Conservation (phyloP, 2,888 invertebrate species). For the Odontocolon sp. region DNA sequence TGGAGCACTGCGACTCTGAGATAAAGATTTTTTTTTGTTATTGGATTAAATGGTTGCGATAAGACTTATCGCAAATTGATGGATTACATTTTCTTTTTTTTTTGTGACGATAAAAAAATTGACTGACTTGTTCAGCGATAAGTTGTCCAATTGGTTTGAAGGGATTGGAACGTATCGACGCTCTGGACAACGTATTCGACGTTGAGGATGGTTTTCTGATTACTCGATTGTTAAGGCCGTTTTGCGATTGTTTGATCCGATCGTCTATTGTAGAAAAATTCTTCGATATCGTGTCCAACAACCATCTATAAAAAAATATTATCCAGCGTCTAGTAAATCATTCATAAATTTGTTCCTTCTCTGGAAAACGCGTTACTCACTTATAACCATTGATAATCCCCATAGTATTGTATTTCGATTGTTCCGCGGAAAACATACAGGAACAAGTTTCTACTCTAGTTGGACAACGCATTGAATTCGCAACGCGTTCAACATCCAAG, state of each 20-base stretch:
- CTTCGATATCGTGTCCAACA: slow-evolving; percentile 73
- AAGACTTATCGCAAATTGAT: not conserved
- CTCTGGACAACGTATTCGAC: slow-evolving; percentile 69
- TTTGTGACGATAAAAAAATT: slow-evolving; percentile 29
- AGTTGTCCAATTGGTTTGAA: slow-evolving; percentile 73
- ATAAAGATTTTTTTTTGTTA: too few relatives aligned
- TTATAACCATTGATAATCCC: slow-evolving; percentile 77
- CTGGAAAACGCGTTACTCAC: slow-evolving; percentile 62
- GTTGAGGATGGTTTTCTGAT: slow-evolving; percentile 69
- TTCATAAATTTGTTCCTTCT: not conserved
- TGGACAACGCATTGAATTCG: slow-evolving; percentile 89
- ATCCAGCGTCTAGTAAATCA: not conserved
- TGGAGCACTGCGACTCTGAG: slow-evolving; percentile 31
- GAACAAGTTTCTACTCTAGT: slow-evolving; percentile 91
- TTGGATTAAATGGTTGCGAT: not conserved
- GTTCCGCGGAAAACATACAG: slow-evolving; percentile 65
- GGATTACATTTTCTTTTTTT: slow-evolving; percentile 58
- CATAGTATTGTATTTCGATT: slow-evolving; percentile 63
- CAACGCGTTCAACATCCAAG: slow-evolving; percentile 88
- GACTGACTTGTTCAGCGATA: slow-evolving; percentile 57
- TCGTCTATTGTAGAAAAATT: slow-evolving; percentile 72
- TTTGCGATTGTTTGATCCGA: slow-evolving; percentile 71
- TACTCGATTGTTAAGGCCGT: slow-evolving; percentile 59
- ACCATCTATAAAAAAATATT: slow-evolving; percentile 71
- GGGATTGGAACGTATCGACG: slow-evolving; percentile 73